phyloP scores from a whole-genome alignment of 2,797 vertebrate genomes.

The Pristis pectinata region DNA sequence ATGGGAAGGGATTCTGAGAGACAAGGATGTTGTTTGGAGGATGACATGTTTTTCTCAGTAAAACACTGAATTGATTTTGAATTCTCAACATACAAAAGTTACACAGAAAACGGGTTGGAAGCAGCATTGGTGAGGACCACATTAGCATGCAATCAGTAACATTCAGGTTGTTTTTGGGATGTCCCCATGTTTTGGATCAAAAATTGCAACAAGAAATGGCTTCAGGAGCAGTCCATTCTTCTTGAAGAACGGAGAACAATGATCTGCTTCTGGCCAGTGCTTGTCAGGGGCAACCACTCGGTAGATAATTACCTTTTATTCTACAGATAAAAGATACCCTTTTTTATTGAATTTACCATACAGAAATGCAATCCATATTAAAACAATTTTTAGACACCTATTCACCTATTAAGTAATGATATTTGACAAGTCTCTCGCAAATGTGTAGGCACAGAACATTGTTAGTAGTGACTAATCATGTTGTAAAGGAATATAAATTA shows the following conservation, averaged over 20 bases:
- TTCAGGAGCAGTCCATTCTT: background rate
- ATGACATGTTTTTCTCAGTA: background rate
- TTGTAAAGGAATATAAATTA: slow-evolving; percentile 35
- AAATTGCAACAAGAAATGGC: slow-evolving; percentile 13
- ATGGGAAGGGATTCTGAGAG: too few relatives aligned
- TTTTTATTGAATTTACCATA: background rate
- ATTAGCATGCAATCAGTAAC: background rate
- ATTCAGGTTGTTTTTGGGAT: slow-evolving; percentile 17
- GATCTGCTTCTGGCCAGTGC: slow-evolving; percentile 7
- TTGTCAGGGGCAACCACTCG: slow-evolving; percentile 21
- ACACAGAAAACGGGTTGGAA: slow-evolving; percentile 11
- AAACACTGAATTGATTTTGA: background rate
- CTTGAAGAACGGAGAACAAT: slow-evolving; percentile 27
- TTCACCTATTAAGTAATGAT: background rate
- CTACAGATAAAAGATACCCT: slow-evolving; percentile 7
- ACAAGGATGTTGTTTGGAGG: too few relatives aligned
- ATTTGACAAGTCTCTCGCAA: slow-evolving; percentile 8
- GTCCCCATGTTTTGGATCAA: background rate
- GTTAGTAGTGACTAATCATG: slow-evolving; percentile 24
- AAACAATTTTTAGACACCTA: slow-evolving; percentile 28
- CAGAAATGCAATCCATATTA: slow-evolving; percentile 30
- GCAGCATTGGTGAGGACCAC: background rate
- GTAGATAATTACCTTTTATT: slow-evolving; percentile 28
- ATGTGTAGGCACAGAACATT: background rate
- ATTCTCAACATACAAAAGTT: background rate